Evolutionary conservation across 2,888 invertebrate genomes (phyloP).

Genomic region (Agonopterix arenella): DNA sequence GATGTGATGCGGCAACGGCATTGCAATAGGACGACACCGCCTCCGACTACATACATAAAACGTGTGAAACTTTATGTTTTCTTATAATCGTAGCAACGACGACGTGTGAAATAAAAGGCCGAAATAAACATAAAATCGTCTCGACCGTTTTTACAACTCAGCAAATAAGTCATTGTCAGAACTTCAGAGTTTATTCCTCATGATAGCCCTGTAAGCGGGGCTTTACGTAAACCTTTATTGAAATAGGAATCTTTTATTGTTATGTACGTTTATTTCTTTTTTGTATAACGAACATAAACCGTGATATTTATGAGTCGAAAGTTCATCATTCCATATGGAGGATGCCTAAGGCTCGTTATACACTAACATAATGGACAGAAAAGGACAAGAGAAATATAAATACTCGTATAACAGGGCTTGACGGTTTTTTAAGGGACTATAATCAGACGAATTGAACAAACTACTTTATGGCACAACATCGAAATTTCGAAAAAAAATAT

Average conservation of each 20-base stretch:
- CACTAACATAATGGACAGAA: too few relatives aligned
- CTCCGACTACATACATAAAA: conserved; percentile 28
- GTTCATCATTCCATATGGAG: too few relatives aligned
- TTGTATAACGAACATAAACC: background rate
- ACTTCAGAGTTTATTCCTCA: conserved; percentile 38
- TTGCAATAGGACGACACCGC: conserved; percentile 5
- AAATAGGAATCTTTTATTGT: conserved; percentile 29
- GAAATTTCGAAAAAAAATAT: too few relatives aligned
- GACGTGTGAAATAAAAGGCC: conserved; percentile 56
- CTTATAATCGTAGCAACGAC: conserved; percentile 48
- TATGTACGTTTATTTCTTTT: conserved; percentile 10
- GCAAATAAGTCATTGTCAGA: conserved; percentile 57
- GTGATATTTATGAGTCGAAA: background rate
- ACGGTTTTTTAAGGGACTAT: too few relatives aligned
- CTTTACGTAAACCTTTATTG: conserved; percentile 37
- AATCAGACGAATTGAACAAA: too few relatives aligned
- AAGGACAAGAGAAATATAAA: too few relatives aligned
- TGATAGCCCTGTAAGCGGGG: conserved; percentile 42
- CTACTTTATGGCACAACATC: too few relatives aligned
- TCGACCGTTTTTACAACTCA: conserved; percentile 50
- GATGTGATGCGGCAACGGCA: background rate
- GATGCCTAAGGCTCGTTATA: too few relatives aligned
- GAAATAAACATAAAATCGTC: conserved; percentile 52
- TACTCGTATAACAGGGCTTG: too few relatives aligned
- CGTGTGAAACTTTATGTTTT: conserved; percentile 41